phyloP scores from a whole-genome alignment of 2,113 vertebrate genomes.

The Muscicapa adusta region DNA sequence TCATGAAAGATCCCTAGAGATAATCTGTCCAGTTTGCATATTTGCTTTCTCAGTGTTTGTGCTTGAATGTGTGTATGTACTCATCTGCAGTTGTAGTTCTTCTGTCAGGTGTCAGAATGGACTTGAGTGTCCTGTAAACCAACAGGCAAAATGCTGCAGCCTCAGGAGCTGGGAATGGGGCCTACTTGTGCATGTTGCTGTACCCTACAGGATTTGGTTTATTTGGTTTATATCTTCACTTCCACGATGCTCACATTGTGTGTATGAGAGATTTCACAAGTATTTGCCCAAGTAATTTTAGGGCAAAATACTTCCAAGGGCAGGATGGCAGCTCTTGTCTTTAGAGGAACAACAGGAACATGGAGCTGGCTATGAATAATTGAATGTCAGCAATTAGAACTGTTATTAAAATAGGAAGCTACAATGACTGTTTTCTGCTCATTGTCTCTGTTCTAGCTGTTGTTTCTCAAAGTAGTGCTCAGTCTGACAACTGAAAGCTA shows the following conservation, averaged over 20 bases:
- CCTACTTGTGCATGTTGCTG: neutral
- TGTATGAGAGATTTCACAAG: neutral
- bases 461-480: neutral
- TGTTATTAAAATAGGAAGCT: neutral
- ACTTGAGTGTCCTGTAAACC: neutral
- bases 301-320: neutral
- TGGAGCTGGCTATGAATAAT: neutral
- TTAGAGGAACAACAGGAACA: neutral
- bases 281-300: neutral
- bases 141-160: neutral
- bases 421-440: neutral
- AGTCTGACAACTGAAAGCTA: neutral
- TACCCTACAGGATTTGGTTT: neutral
- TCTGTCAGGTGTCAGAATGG: neutral
- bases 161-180: neutral
- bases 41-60: neutral
- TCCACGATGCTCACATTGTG: neutral
- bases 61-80: fast-evolving
- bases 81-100: neutral
- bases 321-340: neutral
- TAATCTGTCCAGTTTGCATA: neutral
- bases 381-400: neutral
- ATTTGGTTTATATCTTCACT: neutral
- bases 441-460: neutral
- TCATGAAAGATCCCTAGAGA: neutral